Evolutionary conservation across 2,888 invertebrate genomes (phyloP), one percentile per base, ranked within the genome.

Genomic region (Meteorus colon): DNA sequence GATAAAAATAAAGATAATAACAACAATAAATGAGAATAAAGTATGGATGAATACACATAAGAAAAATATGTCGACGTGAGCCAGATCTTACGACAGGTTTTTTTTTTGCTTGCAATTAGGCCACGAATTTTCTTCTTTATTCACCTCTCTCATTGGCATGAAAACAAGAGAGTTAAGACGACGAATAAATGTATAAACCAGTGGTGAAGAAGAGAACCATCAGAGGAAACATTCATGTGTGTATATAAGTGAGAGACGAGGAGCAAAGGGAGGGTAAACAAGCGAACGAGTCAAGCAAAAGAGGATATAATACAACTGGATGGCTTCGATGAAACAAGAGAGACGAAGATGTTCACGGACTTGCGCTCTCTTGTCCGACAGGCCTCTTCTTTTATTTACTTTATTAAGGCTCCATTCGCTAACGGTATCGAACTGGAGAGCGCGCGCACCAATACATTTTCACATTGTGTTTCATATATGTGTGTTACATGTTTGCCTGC

Each of bases 341-440:
- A 83, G 81, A 83, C 80, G 79, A 81, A 75, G 75, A 72, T 80
- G 74, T 69, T 79, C 80, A 77, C 78, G 80, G 84, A 55, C 55
- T 55, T 48, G 48, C 55, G 19, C 55, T 55, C 55, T 55, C 83
- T 85, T 83, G 84, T 86, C 83, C 80, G 78, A 81, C 67, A 34
- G 82, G 84, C 82, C 84, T 85, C 84, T 88, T 55, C 55, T 55
- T 55, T 89, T 88, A 88, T 89, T 89, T 88, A 88, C 86, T 88
- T 88, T 88, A 88, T 88, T 88, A 87, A 88, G 85, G 82, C 83
- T 80, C 81, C 55, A 55, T 55, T 55, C 77, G 81, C 78, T 88
- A 89, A 88, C 89, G 88, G 89, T 87, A 88, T 87, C 85, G 84
- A 81, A 82, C 80, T 78, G 83, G 84, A 84, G 83, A 81, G 80